Evolutionary conservation across 2,888 invertebrate species (phyloP).

Genomic region (Himalopsyche tibetana): DNA sequence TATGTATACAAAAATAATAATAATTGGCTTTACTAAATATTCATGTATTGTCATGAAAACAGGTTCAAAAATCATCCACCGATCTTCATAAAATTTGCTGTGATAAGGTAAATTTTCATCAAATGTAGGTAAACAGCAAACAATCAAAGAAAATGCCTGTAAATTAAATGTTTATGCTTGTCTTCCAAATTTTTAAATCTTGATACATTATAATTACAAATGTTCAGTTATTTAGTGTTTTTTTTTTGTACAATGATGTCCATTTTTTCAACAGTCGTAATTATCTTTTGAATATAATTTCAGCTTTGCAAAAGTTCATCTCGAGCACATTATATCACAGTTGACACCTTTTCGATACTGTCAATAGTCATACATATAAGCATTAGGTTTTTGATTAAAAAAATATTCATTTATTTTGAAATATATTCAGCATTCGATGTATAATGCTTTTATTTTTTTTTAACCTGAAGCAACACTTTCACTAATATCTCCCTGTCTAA

Average conservation of each 20-base stretch:
- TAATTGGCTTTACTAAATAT: slow-evolving; percentile 39
- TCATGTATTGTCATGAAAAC: slow-evolving; percentile 54
- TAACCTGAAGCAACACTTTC: too few relatives aligned
- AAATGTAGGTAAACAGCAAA: slow-evolving; percentile 38
- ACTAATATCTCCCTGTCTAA: too few relatives aligned
- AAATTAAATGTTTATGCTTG: slow-evolving; percentile 37
- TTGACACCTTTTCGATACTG: not conserved
- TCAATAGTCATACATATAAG: too few relatives aligned
- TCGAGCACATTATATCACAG: not conserved
- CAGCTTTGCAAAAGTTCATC: not conserved
- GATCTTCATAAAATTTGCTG: slow-evolving; percentile 77
- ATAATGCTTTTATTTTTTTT: too few relatives aligned
- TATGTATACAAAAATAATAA: not conserved
- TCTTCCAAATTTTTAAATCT: slow-evolving; percentile 32
- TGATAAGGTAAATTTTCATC: slow-evolving; percentile 76
- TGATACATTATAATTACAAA: not conserved
- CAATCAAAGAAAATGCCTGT: slow-evolving; percentile 17
- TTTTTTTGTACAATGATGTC: not conserved
- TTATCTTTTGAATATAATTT: slow-evolving; percentile 20
- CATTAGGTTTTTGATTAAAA: too few relatives aligned
- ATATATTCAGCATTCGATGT: too few relatives aligned
- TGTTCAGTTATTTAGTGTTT: not conserved
- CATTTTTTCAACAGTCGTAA: not conserved
- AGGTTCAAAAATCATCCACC: slow-evolving; percentile 47
- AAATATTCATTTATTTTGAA: too few relatives aligned